Evolutionary conservation across 2,888 invertebrate genomes (phyloP).

Genomic region (Macroteleia sp.): DNA sequence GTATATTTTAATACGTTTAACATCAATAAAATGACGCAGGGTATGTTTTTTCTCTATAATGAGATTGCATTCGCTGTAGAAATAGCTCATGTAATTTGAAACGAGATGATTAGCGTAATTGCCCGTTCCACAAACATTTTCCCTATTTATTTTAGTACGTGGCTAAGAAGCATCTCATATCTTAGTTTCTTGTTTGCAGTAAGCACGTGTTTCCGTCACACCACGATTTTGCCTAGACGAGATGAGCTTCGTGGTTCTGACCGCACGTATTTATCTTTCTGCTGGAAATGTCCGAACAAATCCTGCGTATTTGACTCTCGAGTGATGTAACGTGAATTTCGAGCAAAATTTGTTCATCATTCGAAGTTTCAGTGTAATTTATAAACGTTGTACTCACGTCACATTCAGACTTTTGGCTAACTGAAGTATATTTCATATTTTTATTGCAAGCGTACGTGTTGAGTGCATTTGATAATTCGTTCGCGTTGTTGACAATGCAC

Average conservation of each 20-base stretch:
- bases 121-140: constrained; percentile 12
- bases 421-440: constrained; percentile 20
- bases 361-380: constrained; percentile 69
- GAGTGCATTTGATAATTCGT: constrained; percentile 24
- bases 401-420: constrained; percentile 37
- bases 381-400: constrained; percentile 64
- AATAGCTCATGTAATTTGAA: constrained; percentile 28
- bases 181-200: constrained; percentile 46
- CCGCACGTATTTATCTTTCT: constrained; percentile 69
- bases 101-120: constrained; percentile 32
- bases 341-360: constrained; percentile 49
- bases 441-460: constrained; percentile 12
- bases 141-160: constrained; percentile 44
- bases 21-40: constrained; percentile 7
- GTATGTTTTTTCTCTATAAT: neutral
- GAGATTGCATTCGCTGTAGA: constrained; percentile 17
- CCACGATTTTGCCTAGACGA: constrained; percentile 56
- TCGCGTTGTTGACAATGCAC: constrained; percentile 13
- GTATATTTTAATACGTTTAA: constrained; percentile 5
- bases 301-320: constrained; percentile 60
- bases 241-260: constrained; percentile 58
- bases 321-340: constrained; percentile 68
- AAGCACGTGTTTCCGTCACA: constrained; percentile 45
- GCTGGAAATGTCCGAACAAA: constrained; percentile 59
- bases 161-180: constrained; percentile 35